Evolutionary conservation across 2,888 invertebrate genomes (phyloP).

Genomic region (Geotrupes spiniger): DNA sequence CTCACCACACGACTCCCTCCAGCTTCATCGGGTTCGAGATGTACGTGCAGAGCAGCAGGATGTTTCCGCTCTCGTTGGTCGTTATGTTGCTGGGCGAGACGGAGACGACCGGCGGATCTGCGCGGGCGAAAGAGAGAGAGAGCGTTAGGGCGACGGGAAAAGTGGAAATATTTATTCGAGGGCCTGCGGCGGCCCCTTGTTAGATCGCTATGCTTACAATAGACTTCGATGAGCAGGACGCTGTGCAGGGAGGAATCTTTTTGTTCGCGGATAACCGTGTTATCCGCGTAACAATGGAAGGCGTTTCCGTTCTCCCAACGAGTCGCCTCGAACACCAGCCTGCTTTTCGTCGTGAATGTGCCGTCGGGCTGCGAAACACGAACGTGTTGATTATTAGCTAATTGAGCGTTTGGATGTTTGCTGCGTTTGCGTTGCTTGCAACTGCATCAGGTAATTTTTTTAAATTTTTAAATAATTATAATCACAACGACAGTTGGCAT

Average conservation of each 20-base stretch:
- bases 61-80: slow-evolving; percentile 71
- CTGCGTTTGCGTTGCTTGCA: background rate
- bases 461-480: too few species aligned
- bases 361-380: slow-evolving; percentile 64
- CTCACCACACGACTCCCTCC: slow-evolving; percentile 75
- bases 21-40: slow-evolving; percentile 83
- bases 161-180: background rate
- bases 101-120: slow-evolving; percentile 83
- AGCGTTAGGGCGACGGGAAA: slow-evolving; percentile 54
- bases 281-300: slow-evolving; percentile 79
- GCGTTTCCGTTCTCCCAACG: slow-evolving; percentile 77
- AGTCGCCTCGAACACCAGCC: slow-evolving; percentile 74
- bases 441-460: too few species aligned
- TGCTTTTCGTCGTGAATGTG: slow-evolving; percentile 76
- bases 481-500: too few species aligned
- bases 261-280: slow-evolving; percentile 71
- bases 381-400: too few species aligned
- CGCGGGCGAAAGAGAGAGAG: background rate
- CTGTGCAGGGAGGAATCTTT: slow-evolving; percentile 74
- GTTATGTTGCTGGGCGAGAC: slow-evolving; percentile 74
- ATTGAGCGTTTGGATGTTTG: too few species aligned
- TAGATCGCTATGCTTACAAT: slow-evolving; percentile 67
- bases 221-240: slow-evolving; percentile 71
- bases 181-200: background rate
- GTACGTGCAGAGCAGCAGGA: slow-evolving; percentile 73